phyloP scores from a whole-genome alignment of 2,797 vertebrate species.

The Syngnathus rostellatus region DNA sequence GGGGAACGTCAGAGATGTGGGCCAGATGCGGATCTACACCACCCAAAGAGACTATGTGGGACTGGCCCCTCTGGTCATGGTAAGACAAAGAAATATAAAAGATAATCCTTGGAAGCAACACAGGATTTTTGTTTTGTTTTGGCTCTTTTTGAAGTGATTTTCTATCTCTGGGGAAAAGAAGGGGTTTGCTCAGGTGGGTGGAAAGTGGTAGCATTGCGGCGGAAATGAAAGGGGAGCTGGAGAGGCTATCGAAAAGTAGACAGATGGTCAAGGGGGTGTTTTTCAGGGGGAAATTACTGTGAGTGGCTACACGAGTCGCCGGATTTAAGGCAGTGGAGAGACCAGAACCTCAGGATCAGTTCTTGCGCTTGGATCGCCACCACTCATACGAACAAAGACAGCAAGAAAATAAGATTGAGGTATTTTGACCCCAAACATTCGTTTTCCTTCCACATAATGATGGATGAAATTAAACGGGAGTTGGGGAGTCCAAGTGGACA shows the following conservation, averaged over 20 bases:
- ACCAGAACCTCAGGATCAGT: background rate
- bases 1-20: slow-evolving; percentile 64
- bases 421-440: background rate
- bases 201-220: background rate
- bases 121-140: background rate
- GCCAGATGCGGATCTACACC: slow-evolving; percentile 64
- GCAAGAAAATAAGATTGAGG: slow-evolving; percentile 14
- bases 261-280: slow-evolving; percentile 8
- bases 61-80: slow-evolving; percentile 68
- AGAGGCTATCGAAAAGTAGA: slow-evolving; percentile 9
- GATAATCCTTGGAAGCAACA: too few species aligned
- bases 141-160: background rate
- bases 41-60: slow-evolving; percentile 67
- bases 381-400: slow-evolving; percentile 6
- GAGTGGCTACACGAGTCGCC: slow-evolving; percentile 8
- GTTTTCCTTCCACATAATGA: background rate
- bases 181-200: slow-evolving; percentile 1
- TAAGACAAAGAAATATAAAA: slow-evolving; percentile 29
- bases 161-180: background rate
- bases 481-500: background rate
- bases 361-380: background rate
- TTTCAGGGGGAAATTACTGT: slow-evolving; percentile 16
- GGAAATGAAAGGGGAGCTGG: slow-evolving; percentile 8
- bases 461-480: background rate
- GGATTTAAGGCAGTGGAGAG: background rate